Percentiles rank a stretch among this genome's conserved stretches.
These are phyloP conservation scores for Pelecanoides urinatrix DNA, from an alignment of 2,113 vertebrate genomes.

Conservation along the genomic window DNA sequence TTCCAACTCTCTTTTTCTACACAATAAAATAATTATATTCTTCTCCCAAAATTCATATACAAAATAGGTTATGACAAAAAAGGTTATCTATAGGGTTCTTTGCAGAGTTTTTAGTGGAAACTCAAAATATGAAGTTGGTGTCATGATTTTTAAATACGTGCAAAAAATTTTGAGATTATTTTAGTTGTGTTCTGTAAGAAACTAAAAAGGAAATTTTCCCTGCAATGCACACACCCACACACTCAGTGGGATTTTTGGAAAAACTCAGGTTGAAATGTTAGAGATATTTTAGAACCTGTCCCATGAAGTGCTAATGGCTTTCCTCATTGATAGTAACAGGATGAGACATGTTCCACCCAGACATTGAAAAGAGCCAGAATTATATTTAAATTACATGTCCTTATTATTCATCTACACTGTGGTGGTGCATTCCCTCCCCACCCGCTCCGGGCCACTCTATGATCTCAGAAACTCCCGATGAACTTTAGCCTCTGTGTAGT, in stretches of 20 bases:
- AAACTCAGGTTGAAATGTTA: not conserved
- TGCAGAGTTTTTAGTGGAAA: not conserved
- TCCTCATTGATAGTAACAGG: not conserved
- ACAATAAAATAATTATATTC: not conserved
- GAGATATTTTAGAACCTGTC: conserved; percentile 1
- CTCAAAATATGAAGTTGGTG: not conserved
- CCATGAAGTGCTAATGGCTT: not conserved
- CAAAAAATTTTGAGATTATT: not conserved
- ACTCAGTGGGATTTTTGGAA: not conserved
- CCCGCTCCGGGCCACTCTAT: too few relatives aligned
- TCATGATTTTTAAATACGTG: not conserved
- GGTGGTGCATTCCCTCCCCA: too few relatives aligned
- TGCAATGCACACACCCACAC: not conserved
- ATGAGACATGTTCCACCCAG: not conserved
- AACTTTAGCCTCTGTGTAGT: too few relatives aligned
- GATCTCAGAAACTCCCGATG: too few relatives aligned
- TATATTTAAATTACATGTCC: conserved; percentile 1
- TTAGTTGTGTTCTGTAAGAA: not conserved
- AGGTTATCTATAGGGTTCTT: not conserved
- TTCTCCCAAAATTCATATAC: not conserved
- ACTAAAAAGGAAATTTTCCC: not conserved
- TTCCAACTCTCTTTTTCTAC: not conserved
- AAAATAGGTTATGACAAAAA: not conserved
- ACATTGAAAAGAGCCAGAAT: not conserved
- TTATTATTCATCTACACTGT: not conserved